phyloP scores from a whole-genome alignment of 2,113 vertebrate genomes.

The Hypanus sabinus region DNA sequence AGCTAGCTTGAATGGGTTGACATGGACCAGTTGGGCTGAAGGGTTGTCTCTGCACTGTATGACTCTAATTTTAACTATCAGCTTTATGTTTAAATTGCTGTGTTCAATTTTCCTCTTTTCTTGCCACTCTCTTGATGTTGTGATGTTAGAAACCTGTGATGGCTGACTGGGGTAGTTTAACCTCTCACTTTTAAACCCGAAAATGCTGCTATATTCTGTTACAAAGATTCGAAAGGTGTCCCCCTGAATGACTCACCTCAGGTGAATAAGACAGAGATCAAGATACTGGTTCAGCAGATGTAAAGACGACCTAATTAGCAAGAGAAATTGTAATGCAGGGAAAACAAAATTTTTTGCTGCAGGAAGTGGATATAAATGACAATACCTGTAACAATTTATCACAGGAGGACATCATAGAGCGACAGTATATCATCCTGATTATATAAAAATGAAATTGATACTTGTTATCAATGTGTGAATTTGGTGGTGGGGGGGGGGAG shows the following conservation, averaged over 20 bases:
- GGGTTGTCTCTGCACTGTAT: no score
- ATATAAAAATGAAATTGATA: background rate
- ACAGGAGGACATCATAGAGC: background rate
- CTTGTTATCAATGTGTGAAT: background rate
- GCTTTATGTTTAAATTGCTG: background rate
- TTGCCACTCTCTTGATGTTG: background rate
- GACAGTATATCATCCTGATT: background rate
- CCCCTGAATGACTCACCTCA: background rate
- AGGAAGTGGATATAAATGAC: background rate
- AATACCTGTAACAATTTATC: background rate
- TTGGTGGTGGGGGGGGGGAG: no score
- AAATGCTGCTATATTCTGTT: background rate
- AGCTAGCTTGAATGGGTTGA: no score
- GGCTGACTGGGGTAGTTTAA: background rate
- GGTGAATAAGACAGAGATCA: background rate
- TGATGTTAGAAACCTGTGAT: background rate
- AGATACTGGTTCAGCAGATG: background rate
- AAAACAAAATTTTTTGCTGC: background rate
- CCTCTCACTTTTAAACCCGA: background rate
- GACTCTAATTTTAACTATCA: background rate
- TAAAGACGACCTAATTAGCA: background rate
- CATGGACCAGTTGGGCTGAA: no score
- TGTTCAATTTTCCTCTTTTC: background rate
- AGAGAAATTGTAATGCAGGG: background rate
- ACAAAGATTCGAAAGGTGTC: background rate